Evolutionary conservation across 2,797 vertebrate genomes (phyloP).

Genomic region (Paguma larvata): DNA sequence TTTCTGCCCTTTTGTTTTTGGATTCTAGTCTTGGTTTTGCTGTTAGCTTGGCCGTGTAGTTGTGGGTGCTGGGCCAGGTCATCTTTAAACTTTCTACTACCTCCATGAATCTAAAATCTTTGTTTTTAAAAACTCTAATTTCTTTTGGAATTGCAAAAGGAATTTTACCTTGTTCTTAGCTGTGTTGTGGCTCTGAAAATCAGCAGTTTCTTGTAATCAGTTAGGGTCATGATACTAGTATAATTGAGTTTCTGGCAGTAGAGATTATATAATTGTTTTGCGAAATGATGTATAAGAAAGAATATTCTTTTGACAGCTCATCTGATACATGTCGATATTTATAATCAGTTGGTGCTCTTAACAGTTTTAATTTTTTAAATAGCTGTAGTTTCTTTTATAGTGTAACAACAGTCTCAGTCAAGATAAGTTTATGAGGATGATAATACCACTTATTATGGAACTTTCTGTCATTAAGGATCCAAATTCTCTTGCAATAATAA

Average conservation of each 20-base stretch:
- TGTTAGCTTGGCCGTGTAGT: background rate
- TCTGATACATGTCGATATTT: background rate
- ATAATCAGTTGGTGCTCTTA: background rate
- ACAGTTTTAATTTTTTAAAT: constrained; percentile 20
- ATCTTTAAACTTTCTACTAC: background rate
- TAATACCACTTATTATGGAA: background rate
- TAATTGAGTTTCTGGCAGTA: constrained; percentile 8
- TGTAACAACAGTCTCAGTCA: background rate
- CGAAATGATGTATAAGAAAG: constrained; percentile 46
- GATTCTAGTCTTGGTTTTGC: background rate
- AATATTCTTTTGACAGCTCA: background rate
- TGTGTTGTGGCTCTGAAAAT: background rate
- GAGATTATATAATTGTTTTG: constrained; percentile 14
- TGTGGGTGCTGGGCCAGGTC: background rate
- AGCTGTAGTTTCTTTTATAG: background rate
- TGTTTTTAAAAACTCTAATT: background rate
- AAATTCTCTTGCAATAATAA: background rate
- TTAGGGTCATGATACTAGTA: background rate
- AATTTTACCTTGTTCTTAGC: background rate
- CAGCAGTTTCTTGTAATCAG: background rate
- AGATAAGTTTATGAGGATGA: background rate
- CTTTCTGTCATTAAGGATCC: background rate
- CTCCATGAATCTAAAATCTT: background rate
- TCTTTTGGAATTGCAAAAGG: background rate
- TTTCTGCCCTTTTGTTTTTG: no score